Base-by-base conservation (phyloP, 2,888 invertebrate genomes). In the Conomelus anceps region DNA sequence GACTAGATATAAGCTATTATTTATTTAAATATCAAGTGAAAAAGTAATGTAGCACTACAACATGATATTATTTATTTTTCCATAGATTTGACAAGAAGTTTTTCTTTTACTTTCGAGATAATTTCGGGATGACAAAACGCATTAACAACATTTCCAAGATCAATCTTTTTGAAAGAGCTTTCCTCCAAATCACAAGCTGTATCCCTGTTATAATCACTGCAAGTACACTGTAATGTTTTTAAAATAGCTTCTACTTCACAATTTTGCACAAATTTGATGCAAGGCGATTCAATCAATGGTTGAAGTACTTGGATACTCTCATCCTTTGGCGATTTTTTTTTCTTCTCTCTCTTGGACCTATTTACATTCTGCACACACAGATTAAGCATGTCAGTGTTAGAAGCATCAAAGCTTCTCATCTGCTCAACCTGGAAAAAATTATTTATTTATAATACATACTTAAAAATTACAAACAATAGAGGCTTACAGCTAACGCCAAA, bases 91-190 rank as follows among this genome's bases (percentile, higher is more conserved):
- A 22, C 22, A 23, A 90, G 17, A 22, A 90, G 29, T 24, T 86
- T 86, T 22, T 90, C 89, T n/a, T 85, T 88, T 13, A 90, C 90
- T 88, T 89, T 89, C 9, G 89, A 29, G 91, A 96, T 94, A 86
- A 96, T 94, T 91, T 95, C 94, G 87, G 94, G 94, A 92, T 96
- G 94, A 92, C 96, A 96, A 91, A 96, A 94, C 26, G 96, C 94
- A 92, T 96, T 95, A 24, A 96, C 94, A 63, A 96, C 92, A 84
- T 94, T 93, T 90, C 92, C 91, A 41, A 87, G 22, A 85, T 23
- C 24, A 4, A 23, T 85, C 17, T 24, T 1, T 85, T 85, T 22
- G 3, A 3, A 11, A 11, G 85, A 85, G 17, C 85, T 85, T 1
- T n/a, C 13, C 1, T n/a, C n/a, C n/a, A 7, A 6, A 85, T 3